Percentiles rank a stretch among this genome's conserved stretches.
phyloP scores from a whole-genome alignment of 2,888 invertebrate genomes.

The Tridacna gigas region DNA sequence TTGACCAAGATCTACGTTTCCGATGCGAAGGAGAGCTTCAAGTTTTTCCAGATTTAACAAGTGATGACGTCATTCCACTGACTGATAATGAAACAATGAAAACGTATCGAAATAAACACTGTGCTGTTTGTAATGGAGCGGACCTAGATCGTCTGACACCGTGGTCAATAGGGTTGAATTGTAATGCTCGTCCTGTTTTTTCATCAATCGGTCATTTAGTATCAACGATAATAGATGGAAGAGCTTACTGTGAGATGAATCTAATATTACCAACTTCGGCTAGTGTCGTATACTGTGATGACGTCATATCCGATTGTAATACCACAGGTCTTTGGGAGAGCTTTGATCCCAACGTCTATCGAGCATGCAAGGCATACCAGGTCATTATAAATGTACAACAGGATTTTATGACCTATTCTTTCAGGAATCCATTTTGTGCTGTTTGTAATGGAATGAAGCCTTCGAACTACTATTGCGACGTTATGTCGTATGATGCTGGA shows the following conservation, averaged over 20 bases:
- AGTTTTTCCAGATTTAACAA: background rate
- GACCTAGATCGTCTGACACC: background rate
- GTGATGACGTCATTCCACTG: constrained; percentile 28
- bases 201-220: background rate
- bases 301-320: background rate
- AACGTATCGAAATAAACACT: constrained; percentile 32
- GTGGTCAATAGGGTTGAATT: background rate
- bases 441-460: constrained; percentile 30
- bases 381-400: background rate
- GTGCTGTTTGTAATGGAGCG: constrained; percentile 26
- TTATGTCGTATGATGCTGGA: background rate
- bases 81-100: background rate
- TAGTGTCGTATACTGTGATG: background rate
- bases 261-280: background rate
- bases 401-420: background rate
- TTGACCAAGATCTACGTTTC: background rate
- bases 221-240: background rate
- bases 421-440: constrained; percentile 31
- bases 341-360: constrained; percentile 1
- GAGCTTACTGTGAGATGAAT: background rate
- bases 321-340: constrained; percentile 20
- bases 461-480: background rate
- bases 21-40: background rate
- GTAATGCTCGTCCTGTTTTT: background rate
- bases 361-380: constrained; percentile 14